These are phyloP conservation scores for Pseudochromis fuscus DNA, from an alignment of 2,797 vertebrate species.

Conservation along the genomic window DNA sequence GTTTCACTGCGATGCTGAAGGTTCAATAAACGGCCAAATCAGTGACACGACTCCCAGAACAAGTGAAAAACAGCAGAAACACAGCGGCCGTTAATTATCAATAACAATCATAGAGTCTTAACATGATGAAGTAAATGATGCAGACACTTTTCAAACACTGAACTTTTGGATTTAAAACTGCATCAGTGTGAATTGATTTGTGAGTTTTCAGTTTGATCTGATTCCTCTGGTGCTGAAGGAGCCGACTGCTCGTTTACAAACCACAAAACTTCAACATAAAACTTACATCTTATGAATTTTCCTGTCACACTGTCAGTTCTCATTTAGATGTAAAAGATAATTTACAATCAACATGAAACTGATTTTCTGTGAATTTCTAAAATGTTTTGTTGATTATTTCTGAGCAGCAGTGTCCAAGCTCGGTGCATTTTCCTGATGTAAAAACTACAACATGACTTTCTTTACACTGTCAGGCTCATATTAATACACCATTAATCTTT, in stretches of 20 bases:
- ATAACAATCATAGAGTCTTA: neutral
- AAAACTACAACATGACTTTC: no score
- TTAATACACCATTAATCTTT: no score
- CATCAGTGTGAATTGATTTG: neutral
- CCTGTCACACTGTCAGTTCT: neutral
- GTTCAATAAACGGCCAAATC: constrained; percentile 54
- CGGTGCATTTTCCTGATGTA: no score
- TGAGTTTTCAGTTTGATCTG: neutral
- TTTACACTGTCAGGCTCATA: no score
- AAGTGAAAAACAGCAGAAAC: constrained; percentile 6
- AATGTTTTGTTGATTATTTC: no score
- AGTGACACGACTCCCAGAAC: neutral
- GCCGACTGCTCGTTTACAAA: neutral
- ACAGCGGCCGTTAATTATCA: neutral
- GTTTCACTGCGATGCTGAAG: constrained; percentile 58
- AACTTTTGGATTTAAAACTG: constrained; percentile 8
- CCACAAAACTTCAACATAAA: neutral
- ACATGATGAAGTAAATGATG: neutral
- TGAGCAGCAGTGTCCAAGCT: no score
- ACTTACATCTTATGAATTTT: neutral
- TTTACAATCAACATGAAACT: no score
- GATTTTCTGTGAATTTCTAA: no score
- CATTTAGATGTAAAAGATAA: neutral
- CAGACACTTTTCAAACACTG: neutral
- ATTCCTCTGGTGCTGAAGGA: neutral